Conservation (phyloP, 2,888 invertebrate genomes). For the Belgica antarctica region DNA sequence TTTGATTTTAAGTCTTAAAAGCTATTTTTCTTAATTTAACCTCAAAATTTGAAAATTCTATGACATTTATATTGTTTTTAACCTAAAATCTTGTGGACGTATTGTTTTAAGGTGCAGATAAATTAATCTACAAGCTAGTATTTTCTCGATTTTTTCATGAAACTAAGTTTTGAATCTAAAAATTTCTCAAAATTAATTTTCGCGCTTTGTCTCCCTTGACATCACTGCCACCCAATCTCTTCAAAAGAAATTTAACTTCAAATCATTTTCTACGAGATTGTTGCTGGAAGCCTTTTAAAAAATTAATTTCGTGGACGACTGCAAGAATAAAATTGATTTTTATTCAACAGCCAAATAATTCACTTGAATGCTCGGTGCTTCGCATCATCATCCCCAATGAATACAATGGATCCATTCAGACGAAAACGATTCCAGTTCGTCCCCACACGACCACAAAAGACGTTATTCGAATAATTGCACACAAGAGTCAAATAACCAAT, state of each 20-base stretch:
- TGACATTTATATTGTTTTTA: no score
- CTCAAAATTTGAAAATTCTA: no score
- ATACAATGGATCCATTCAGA: slow-evolving; percentile 84
- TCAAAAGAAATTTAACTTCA: neutral
- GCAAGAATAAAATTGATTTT: slow-evolving; percentile 18
- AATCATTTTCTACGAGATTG: neutral
- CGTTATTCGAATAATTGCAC: slow-evolving; percentile 91
- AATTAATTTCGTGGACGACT: slow-evolving; percentile 21
- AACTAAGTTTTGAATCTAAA: no score
- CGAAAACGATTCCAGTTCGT: slow-evolving; percentile 87
- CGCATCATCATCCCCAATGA: slow-evolving; percentile 94
- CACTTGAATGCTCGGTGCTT: slow-evolving; percentile 64
- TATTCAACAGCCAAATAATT: slow-evolving; percentile 36
- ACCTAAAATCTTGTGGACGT: no score
- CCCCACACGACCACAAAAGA: slow-evolving; percentile 91
- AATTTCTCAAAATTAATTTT: neutral
- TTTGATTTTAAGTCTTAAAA: no score
- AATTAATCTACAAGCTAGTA: no score
- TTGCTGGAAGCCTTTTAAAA: neutral
- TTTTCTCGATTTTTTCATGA: no score
- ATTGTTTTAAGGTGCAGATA: no score
- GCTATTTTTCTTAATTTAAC: no score
- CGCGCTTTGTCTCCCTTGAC: neutral
- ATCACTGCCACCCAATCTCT: no score
- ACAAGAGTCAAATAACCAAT: slow-evolving; percentile 92